Evolutionary conservation across 2,113 vertebrate genomes (phyloP).

Genomic region (Eublepharis macularius): DNA sequence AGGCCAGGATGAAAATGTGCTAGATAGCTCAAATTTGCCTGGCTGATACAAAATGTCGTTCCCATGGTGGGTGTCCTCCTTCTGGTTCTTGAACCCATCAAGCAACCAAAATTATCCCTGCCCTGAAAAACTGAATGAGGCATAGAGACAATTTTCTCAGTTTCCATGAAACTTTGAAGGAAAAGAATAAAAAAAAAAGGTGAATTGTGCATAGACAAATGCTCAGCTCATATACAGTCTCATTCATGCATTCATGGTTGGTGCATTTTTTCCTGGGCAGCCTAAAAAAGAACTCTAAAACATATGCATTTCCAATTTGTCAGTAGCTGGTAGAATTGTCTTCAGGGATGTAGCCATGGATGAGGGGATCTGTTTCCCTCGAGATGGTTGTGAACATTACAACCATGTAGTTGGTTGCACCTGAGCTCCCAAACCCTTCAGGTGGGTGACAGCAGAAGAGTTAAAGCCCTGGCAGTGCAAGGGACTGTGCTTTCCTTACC

Average conservation of each 20-base stretch:
- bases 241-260: not conserved
- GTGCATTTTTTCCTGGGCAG: not conserved
- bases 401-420: not conserved
- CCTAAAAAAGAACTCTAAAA: not conserved
- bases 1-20: too few relatives aligned
- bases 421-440: not conserved
- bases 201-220: too few relatives aligned
- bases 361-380: not conserved
- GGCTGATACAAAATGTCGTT: too few relatives aligned
- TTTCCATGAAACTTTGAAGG: too few relatives aligned
- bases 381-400: not conserved
- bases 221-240: not conserved
- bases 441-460: not conserved
- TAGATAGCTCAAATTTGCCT: too few relatives aligned
- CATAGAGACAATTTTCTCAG: too few relatives aligned
- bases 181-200: too few relatives aligned
- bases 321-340: not conserved
- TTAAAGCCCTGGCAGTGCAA: not conserved
- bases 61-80: too few relatives aligned
- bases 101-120: too few relatives aligned
- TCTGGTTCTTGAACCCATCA: too few relatives aligned
- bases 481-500: not conserved
- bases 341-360: not conserved
- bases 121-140: too few relatives aligned
- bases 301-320: not conserved